Percentiles rank a stretch among this genome's conserved stretches.
Conservation (phyloP, 1,140 invertebrate genomes). For the Brachionus rubens region DNA sequence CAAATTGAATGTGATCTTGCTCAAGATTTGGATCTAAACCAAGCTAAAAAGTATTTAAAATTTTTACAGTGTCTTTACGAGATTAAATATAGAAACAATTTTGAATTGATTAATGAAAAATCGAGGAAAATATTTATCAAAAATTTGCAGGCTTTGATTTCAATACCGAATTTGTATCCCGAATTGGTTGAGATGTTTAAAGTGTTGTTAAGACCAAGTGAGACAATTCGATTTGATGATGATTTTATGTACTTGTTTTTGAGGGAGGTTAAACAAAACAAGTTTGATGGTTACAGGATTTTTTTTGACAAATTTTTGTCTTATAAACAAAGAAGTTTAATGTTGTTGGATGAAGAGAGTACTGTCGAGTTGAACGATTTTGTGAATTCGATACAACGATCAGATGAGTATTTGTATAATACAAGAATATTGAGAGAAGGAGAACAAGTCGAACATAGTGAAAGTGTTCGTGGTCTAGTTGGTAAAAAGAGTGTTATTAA, state of each 20-base stretch:
- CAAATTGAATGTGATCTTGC: background rate
- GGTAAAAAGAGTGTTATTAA: background rate
- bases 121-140: background rate
- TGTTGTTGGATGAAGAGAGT: background rate
- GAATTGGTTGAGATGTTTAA: background rate
- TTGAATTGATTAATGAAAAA: background rate
- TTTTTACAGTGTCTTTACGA: background rate
- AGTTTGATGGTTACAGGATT: no score
- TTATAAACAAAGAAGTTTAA: background rate
- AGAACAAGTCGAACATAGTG: background rate
- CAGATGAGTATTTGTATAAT: background rate
- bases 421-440: background rate
- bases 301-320: background rate
- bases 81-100: background rate
- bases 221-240: background rate
- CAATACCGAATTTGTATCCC: background rate
- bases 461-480: background rate
- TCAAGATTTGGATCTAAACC: background rate
- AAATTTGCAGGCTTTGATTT: background rate
- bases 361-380: background rate
- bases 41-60: background rate
- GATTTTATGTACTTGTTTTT: conserved; percentile 4
- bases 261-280: background rate
- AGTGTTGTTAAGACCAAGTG: background rate
- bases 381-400: background rate